phyloP scores from a whole-genome alignment of 2,113 vertebrate species.

The Thunnus thynnus region DNA sequence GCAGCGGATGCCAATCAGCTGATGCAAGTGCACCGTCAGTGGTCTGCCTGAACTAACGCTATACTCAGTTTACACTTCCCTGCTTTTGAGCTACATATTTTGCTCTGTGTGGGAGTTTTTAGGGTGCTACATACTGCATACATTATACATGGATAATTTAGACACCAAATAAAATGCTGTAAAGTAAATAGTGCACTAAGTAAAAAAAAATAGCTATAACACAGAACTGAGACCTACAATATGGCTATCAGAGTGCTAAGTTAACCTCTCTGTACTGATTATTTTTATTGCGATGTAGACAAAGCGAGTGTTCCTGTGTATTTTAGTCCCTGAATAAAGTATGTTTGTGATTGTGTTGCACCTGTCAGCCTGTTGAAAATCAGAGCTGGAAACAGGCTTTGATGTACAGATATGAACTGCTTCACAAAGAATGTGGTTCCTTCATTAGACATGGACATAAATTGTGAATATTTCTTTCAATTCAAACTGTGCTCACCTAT shows the following conservation, averaged over 20 bases:
- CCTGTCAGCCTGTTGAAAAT: slow-evolving; percentile 24
- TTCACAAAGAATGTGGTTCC: slow-evolving; percentile 28
- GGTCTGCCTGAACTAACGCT: background rate
- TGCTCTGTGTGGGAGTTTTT: too few species aligned
- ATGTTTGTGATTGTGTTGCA: slow-evolving; percentile 12
- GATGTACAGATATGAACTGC: slow-evolving; percentile 24
- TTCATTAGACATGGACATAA: slow-evolving; percentile 17
- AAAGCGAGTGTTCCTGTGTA: background rate
- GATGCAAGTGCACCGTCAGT: background rate
- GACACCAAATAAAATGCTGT: too few species aligned
- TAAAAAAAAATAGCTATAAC: background rate
- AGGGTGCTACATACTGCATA: too few species aligned
- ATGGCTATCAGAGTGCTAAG: background rate
- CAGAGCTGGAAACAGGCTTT: slow-evolving; percentile 33
- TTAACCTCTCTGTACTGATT: background rate
- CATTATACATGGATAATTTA: too few species aligned
- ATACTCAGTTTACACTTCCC: background rate
- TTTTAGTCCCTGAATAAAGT: background rate
- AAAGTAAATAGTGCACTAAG: too few species aligned
- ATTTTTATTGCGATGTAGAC: background rate
- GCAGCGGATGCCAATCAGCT: background rate
- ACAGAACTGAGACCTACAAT: background rate
- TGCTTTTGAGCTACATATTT: too few species aligned
- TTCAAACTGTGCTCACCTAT: background rate
- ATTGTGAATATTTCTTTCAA: slow-evolving; percentile 9